phyloP scores from a whole-genome alignment of 2,888 invertebrate genomes.

The Scaptomyza caliginosa region DNA sequence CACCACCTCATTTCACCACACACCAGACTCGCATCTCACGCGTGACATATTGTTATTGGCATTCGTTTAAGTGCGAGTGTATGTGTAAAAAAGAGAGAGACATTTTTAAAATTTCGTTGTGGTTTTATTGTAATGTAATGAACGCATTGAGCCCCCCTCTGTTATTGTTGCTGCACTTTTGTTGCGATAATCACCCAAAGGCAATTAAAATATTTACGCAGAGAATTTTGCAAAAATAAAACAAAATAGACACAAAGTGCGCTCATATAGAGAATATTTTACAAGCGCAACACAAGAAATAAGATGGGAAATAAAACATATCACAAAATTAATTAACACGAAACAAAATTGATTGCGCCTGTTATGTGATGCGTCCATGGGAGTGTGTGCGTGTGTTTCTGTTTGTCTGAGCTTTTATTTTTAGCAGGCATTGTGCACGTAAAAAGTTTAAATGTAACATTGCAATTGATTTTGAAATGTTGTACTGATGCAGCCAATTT shows the following conservation, averaged over 20 bases:
- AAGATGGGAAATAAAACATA: slow-evolving; percentile 14
- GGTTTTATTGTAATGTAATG: slow-evolving; percentile 66
- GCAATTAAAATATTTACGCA: slow-evolving; percentile 73
- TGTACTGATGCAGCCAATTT: slow-evolving; percentile 1
- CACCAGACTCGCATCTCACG: slow-evolving; percentile 23
- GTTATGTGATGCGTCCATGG: slow-evolving; percentile 28
- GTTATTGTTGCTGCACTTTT: slow-evolving; percentile 38
- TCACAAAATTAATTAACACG: slow-evolving; percentile 70
- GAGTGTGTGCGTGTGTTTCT: slow-evolving; percentile 5
- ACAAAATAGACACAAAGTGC: slow-evolving; percentile 30
- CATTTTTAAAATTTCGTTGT: slow-evolving; percentile 41
- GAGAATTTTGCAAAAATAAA: slow-evolving; percentile 32
- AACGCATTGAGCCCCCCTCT: slow-evolving; percentile 43
- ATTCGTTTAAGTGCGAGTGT: slow-evolving; percentile 40
- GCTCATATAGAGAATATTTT: slow-evolving; percentile 26
- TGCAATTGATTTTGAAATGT: slow-evolving; percentile 16
- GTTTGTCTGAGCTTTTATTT: slow-evolving; percentile 32
- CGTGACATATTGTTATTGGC: slow-evolving; percentile 70
- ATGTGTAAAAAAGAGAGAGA: slow-evolving; percentile 32
- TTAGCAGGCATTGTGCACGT: slow-evolving; percentile 67
- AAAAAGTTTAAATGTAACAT: slow-evolving; percentile 30
- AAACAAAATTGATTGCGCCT: slow-evolving; percentile 54
- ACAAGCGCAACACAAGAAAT: slow-evolving; percentile 19
- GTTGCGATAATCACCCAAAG: slow-evolving; percentile 49
- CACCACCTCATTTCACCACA: background rate